phyloP scores from a whole-genome alignment of 2,888 invertebrate genomes.

The Cerastis leucographa region DNA sequence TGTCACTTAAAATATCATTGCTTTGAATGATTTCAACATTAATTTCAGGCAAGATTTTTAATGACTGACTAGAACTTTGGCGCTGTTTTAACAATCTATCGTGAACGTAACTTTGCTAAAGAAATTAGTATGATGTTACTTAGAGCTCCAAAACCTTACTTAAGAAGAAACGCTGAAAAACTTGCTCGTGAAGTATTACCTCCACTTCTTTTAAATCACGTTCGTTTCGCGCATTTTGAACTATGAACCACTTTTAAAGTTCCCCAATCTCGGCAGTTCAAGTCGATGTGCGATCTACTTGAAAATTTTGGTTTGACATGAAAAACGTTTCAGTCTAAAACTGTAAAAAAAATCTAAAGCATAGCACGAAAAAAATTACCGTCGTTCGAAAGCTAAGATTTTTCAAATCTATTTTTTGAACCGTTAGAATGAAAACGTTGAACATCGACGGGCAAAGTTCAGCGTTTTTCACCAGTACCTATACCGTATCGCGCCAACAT shows the following conservation, averaged over 20 bases:
- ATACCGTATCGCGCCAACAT: constrained; percentile 41
- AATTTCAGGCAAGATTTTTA: neutral
- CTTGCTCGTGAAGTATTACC: constrained; percentile 11
- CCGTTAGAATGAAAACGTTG: constrained; percentile 18
- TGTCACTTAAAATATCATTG: neutral
- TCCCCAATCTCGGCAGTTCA: constrained; percentile 57
- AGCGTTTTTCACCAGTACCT: constrained; percentile 43
- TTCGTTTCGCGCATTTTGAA: constrained; percentile 40
- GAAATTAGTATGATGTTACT: neutral
- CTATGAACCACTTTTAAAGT: constrained; percentile 62
- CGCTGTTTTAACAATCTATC: neutral
- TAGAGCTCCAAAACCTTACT: neutral
- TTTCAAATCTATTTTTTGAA: constrained; percentile 17
- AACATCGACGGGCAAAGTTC: constrained; percentile 42
- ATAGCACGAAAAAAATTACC: constrained; percentile 1
- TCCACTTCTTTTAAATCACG: constrained; percentile 34
- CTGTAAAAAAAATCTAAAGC: constrained; percentile 37
- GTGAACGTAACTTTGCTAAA: neutral
- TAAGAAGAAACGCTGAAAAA: constrained; percentile 1
- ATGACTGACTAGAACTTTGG: neutral
- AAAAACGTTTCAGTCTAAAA: constrained; percentile 73
- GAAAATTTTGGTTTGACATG: constrained; percentile 73
- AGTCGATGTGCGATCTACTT: constrained; percentile 68
- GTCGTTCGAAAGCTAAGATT: constrained; percentile 9
- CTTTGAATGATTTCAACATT: neutral